Evolutionary conservation across 2,888 invertebrate genomes (phyloP), one percentile per base, ranked within the genome.

Genomic region (Parascotia fuliginaria): DNA sequence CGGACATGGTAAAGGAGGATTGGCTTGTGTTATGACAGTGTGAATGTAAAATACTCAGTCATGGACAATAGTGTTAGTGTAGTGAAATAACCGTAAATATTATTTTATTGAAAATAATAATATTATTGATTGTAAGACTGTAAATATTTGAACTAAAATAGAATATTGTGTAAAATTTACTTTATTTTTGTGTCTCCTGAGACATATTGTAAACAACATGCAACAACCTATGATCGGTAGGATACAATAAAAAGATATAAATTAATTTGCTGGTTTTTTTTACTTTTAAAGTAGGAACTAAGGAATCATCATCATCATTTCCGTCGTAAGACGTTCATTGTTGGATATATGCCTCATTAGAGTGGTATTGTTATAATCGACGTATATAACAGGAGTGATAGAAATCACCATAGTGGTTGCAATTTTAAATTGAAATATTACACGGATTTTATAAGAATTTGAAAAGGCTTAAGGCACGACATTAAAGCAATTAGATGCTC

Each of bases 1-100:
- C 97, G 5, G 97, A 98, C 77, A 94, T 98, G 94, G 96, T 98
- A 57, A 97, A 97, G 79, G 95, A 97, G 79, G 97, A 97, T 83
- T 97, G 97, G 96, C 93, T 94, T 42, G 87, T 85, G 67, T 92
- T 85, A 89, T 92, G 91, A 92, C 87, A 85, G 81, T 75, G 81
- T 77, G 75, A 32, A 56, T 31, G 31, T 40, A 34, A 49, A 56
- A 63, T 60, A 64, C 49, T 53, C 53, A 66, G 60, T 68, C 68
- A 68, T 48, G 55, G 52, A 68, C 52, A 50, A 53, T 46, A 43
- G 46, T 51, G 19, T 50, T 50, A 47, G 41, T 39, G 42, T 45
- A 39, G 13, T 38, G 16, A 42, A 46, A 54, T 55, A 49, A 48
- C 57, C 59, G 41, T 36, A 58, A 50, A 56, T 46, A 19, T 48